phyloP scores from a whole-genome alignment of 2,113 vertebrate genomes.

The Tiliqua scincoides region DNA sequence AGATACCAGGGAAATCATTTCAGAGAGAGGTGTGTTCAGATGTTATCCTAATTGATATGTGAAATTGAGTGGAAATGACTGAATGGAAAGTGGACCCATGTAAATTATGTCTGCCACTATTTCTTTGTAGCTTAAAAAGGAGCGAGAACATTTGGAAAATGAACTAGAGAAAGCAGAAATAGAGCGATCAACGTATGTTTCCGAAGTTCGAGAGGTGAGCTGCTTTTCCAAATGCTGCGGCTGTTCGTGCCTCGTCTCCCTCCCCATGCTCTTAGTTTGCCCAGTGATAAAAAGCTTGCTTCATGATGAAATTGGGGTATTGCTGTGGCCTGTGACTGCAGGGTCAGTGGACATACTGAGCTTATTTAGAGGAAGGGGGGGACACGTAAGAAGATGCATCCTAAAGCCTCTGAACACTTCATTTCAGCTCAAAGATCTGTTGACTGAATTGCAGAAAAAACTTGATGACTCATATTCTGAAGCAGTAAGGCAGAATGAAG shows the following conservation, averaged over 20 bases:
- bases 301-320: conserved; percentile 50
- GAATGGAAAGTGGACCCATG: neutral
- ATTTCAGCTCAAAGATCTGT: conserved; percentile 99
- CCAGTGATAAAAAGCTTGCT: conserved; percentile 58
- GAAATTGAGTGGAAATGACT: neutral
- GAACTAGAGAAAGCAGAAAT: conserved; percentile 93
- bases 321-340: conserved; percentile 60
- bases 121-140: conserved; percentile 85
- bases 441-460: conserved; percentile 99
- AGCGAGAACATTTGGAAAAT: conserved; percentile 90
- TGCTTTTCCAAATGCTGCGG: neutral
- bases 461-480: conserved; percentile 99
- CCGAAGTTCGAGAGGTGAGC: conserved; percentile 94
- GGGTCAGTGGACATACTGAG: conserved; percentile 58
- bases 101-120: neutral
- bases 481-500: conserved; percentile 99
- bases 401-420: conserved; percentile 89
- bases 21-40: neutral
- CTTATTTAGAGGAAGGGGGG: conserved; percentile 55
- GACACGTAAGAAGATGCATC: conserved; percentile 70
- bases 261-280: conserved; percentile 48
- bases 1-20: neutral
- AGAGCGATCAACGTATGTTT: conserved; percentile 93
- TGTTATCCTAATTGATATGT: neutral
- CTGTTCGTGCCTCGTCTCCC: conserved; percentile 42